phyloP scores from a whole-genome alignment of 2,888 invertebrate species.

The Galerucella calmariensis region DNA sequence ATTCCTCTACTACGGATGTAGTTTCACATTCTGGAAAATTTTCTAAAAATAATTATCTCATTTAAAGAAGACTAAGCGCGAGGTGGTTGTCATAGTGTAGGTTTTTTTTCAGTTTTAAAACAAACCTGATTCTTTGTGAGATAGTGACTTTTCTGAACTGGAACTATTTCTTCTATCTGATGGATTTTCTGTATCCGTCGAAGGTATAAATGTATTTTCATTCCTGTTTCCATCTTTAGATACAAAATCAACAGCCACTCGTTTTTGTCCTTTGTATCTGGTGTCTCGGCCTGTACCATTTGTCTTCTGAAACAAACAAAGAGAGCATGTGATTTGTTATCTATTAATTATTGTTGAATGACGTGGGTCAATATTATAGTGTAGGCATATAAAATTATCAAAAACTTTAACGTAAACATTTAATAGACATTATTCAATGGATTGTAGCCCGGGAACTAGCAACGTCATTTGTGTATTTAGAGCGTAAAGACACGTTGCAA shows the following conservation, averaged over 20 bases:
- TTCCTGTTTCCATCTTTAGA: slow-evolving; percentile 37
- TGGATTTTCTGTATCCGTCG: slow-evolving; percentile 24
- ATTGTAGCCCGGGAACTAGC: too few relatives aligned
- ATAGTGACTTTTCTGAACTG: slow-evolving; percentile 31
- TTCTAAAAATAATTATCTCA: slow-evolving; percentile 28
- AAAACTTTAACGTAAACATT: too few relatives aligned
- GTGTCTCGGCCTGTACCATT: slow-evolving; percentile 62
- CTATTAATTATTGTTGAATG: too few relatives aligned
- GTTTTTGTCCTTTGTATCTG: slow-evolving; percentile 65
- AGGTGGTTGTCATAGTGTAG: too few relatives aligned
- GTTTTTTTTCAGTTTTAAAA: background rate
- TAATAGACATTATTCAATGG: too few relatives aligned
- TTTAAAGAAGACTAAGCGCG: too few relatives aligned
- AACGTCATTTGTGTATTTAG: too few relatives aligned
- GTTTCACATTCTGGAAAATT: slow-evolving; percentile 21
- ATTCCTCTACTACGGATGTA: slow-evolving; percentile 9
- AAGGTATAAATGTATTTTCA: background rate
- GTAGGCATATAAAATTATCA: too few relatives aligned
- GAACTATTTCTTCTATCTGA: slow-evolving; percentile 32
- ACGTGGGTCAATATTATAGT: too few relatives aligned
- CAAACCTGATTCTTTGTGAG: slow-evolving; percentile 27
- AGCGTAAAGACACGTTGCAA: too few relatives aligned
- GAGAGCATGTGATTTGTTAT: background rate
- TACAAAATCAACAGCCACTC: slow-evolving; percentile 62
- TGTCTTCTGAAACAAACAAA: slow-evolving; percentile 40